Base-by-base conservation (phyloP, 2,113 vertebrate genomes). In the Elephantulus edwardii region DNA sequence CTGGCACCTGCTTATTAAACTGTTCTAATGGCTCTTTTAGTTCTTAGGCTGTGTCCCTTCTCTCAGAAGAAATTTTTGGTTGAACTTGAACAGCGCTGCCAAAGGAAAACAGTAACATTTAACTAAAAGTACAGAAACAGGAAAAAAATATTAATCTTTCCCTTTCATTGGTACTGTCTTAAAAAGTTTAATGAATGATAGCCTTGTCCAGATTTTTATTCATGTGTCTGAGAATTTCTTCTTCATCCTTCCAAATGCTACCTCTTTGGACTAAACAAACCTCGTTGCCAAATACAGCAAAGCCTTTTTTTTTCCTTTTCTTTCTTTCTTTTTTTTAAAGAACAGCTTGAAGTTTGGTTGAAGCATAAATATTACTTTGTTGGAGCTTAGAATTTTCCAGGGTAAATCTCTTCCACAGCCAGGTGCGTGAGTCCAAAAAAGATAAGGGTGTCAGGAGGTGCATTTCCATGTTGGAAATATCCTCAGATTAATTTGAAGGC, bases 301-400 rank as follows among this genome's bases (percentile, higher is more conserved):
- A 48, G 19, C 92, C 86, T 94, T 75, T 84, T 35, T 62, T 78
- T n/a, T n/a, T n/a, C n/a, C n/a, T 71, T 78, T 54, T 35, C 83
- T 81, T 10, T 44, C 8, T 50, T 14, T 50, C 8, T 56, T 22
- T 44, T 22, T 35, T 48, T 91, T 54, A 30, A 88, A 58, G 33
- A 90, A 50, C n/a, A 79, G 74, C 88, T 95, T 94, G 80, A 97
- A 92, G 82, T 62, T 95, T 93, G 85, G 96, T 96, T 89, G 94
- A 95, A 96, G 97, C 94, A 94, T 89, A 95, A 96, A 82, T 95
- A 70, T 92, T 94, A 83, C 72, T 75, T 72, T 52, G 3, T 81
- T 94, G 96, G 95, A 97, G 95, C 93, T 96, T 94, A 94, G 96
- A 97, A 98, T 98, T 98, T 97, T 94, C 93, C 97, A 97, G 95